Evolutionary conservation across 2,797 vertebrate genomes (phyloP).

Genomic region (Anguilla anguilla): DNA sequence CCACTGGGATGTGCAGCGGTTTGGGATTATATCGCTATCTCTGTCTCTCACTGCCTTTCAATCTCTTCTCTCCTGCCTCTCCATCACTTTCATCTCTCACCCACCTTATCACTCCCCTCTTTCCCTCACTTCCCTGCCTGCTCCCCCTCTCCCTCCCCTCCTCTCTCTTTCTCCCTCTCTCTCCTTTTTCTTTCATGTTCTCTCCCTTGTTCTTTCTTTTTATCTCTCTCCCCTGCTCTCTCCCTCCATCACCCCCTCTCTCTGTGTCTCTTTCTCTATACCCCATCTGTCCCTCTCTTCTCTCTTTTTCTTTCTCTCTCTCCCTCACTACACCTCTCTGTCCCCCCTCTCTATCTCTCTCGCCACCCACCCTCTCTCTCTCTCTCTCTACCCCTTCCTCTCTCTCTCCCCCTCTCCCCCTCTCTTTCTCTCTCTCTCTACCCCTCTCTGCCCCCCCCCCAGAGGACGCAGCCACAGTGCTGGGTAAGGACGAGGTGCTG

Average conservation of each 20-base stretch:
- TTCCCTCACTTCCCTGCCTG: neutral
- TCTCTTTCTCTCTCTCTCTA: neutral
- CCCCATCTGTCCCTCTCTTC: neutral
- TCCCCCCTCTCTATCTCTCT: neutral
- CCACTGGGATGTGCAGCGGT: neutral
- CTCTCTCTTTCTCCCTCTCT: neutral
- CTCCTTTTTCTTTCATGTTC: neutral
- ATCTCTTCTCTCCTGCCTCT: neutral
- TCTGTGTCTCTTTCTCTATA: neutral
- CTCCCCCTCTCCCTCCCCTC: neutral
- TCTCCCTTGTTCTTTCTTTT: too few relatives aligned
- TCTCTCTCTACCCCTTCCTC: too few relatives aligned
- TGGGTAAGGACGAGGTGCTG: constrained; percentile 79
- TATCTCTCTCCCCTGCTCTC: neutral
- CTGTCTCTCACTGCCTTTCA: neutral
- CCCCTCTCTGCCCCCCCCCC: neutral
- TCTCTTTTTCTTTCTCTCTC: neutral
- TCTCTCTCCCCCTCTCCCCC: neutral
- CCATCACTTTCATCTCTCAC: neutral
- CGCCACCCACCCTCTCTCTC: too few relatives aligned
- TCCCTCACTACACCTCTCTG: neutral
- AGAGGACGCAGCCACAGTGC: constrained; percentile 80
- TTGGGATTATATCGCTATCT: neutral
- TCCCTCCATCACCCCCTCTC: too few relatives aligned
- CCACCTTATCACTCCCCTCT: neutral